Percentiles rank a stretch among this genome's conserved stretches.
phyloP scores from a whole-genome alignment of 2,113 vertebrate species.

The Kryptolebias marmoratus region DNA sequence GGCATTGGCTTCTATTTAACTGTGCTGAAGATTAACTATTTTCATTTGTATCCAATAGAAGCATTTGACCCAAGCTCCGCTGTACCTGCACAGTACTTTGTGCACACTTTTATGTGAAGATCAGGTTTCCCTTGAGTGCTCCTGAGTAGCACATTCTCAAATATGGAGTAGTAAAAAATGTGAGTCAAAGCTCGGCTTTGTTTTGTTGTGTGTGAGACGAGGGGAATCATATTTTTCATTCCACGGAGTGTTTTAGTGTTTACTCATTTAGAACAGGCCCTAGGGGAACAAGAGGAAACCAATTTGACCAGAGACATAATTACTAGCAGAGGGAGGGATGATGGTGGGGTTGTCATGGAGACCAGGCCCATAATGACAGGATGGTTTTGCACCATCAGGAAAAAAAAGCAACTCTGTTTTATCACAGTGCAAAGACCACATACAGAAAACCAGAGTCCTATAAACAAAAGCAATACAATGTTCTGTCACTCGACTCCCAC shows the following conservation, averaged over 20 bases:
- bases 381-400: slow-evolving; percentile 42
- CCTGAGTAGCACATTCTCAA: background rate
- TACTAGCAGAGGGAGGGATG: slow-evolving; percentile 54
- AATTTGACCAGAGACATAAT: slow-evolving; percentile 73
- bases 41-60: background rate
- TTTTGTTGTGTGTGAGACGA: slow-evolving; percentile 6
- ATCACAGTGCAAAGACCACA: slow-evolving; percentile 36
- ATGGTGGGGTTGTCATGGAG: slow-evolving; percentile 59
- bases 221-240: slow-evolving; percentile 8
- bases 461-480: slow-evolving; percentile 8
- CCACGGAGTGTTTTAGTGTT: slow-evolving; percentile 26
- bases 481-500: slow-evolving; percentile 14
- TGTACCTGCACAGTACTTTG: background rate
- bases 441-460: slow-evolving; percentile 4
- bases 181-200: background rate
- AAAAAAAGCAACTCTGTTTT: slow-evolving; percentile 25
- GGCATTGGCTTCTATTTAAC: background rate
- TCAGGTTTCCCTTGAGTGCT: background rate
- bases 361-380: slow-evolving; percentile 65
- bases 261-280: slow-evolving; percentile 44
- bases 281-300: slow-evolving; percentile 56
- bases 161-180: background rate
- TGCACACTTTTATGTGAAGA: background rate
- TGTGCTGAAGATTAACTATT: background rate
- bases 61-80: background rate